Conservation (phyloP, 2,113 vertebrate species). For the Aplodontia rufa region DNA sequence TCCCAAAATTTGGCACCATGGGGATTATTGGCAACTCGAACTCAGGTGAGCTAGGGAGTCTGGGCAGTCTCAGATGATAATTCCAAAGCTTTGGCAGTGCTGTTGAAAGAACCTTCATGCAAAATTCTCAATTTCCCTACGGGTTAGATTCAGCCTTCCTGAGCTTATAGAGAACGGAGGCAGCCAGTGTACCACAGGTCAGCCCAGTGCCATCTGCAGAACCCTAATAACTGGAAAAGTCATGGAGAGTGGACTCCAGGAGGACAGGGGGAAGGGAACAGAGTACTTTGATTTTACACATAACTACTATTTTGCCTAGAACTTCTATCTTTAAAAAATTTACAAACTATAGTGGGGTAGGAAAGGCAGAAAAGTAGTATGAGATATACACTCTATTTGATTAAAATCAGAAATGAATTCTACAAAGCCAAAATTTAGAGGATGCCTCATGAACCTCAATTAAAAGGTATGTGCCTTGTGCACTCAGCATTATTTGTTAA, state of each 20-base stretch:
- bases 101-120: conserved; percentile 22
- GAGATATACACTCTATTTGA: background rate
- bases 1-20: conserved; percentile 71
- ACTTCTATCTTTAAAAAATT: conserved; percentile 35
- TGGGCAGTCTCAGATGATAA: background rate
- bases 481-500: background rate
- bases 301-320: conserved; percentile 1
- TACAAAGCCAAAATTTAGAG: conserved; percentile 37
- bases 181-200: background rate
- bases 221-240: background rate
- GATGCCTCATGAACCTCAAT: background rate
- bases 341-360: background rate
- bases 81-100: conserved; percentile 66
- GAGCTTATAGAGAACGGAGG: background rate
- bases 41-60: background rate
- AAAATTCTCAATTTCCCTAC: conserved; percentile 3
- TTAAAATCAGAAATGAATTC: conserved; percentile 48
- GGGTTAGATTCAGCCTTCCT: background rate
- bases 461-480: background rate
- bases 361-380: background rate
- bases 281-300: background rate
- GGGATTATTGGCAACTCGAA: conserved; percentile 22
- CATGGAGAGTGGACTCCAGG: background rate
- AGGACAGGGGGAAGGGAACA: background rate
- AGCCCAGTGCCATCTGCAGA: background rate